Conservation (phyloP, 2,888 invertebrate genomes). For the Ariolimax columbianus region DNA sequence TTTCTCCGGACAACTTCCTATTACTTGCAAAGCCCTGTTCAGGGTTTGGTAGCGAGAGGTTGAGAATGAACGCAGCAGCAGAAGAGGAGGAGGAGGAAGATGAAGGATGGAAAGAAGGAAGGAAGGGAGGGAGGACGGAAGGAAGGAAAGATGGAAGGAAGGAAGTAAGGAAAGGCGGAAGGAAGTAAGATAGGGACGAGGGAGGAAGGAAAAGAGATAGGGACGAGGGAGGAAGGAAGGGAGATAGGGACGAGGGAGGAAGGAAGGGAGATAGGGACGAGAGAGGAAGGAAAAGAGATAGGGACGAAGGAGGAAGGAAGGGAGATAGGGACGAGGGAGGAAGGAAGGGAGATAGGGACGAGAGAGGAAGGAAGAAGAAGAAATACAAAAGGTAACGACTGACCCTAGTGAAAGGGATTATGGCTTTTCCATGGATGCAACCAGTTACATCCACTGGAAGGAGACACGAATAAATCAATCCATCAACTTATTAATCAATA, state of each 20-base stretch:
- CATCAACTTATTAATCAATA: too few relatives aligned
- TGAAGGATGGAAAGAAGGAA: background rate
- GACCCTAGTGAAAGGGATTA: too few relatives aligned
- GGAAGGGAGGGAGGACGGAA: background rate
- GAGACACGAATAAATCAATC: too few relatives aligned
- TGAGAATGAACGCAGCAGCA: too few relatives aligned
- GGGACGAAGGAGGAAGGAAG: background rate
- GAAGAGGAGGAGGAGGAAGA: background rate
- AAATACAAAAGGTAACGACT: too few relatives aligned
- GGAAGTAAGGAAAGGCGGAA: background rate
- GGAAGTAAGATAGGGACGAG: background rate
- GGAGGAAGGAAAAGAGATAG: background rate
- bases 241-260: background rate
- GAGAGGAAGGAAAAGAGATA: background rate
- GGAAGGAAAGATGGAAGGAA: background rate
- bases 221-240: background rate
- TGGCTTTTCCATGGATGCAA: too few relatives aligned
- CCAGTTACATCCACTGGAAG: too few relatives aligned
- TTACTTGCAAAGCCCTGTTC: too few relatives aligned
- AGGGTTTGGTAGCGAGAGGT: too few relatives aligned
- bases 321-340: background rate
- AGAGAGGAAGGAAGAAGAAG: background rate
- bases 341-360: background rate
- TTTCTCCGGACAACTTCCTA: too few relatives aligned
- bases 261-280: background rate